A percentile compares a stretch with the other conserved stretches of the same genome.
Evolutionary conservation across 1,140 invertebrate genomes (phyloP).

Genomic region (Gryllus bimaculatus): DNA sequence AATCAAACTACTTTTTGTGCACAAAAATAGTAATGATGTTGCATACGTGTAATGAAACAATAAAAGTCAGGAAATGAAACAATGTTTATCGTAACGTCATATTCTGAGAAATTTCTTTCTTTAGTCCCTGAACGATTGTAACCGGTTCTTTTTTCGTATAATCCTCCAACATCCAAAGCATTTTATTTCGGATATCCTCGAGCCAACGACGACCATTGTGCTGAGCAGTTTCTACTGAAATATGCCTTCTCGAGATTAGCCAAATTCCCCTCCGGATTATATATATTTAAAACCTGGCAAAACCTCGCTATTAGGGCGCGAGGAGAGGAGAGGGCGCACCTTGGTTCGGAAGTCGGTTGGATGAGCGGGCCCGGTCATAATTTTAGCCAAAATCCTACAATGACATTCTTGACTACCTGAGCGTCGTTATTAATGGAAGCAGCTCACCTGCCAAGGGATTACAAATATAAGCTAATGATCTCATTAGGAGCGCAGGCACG

Average conservation of each 20-base stretch:
- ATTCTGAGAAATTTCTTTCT: too few relatives aligned
- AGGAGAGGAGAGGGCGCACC: not conserved
- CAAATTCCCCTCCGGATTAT: not conserved
- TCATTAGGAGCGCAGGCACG: not conserved
- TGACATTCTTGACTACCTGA: not conserved
- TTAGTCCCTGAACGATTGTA: too few relatives aligned
- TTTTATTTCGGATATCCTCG: too few relatives aligned
- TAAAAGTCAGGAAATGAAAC: too few relatives aligned
- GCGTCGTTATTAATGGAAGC: not conserved
- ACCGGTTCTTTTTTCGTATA: too few relatives aligned
- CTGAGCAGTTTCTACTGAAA: too few relatives aligned
- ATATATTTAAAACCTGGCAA: not conserved
- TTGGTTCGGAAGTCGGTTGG: not conserved
- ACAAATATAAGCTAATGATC: constrained; percentile 1
- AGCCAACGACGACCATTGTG: too few relatives aligned
- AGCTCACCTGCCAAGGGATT: not conserved
- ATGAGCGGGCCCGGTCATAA: not conserved
- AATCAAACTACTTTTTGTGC: too few relatives aligned
- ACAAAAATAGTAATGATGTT: too few relatives aligned
- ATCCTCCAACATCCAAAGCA: too few relatives aligned
- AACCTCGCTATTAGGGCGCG: not conserved
- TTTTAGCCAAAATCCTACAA: not conserved
- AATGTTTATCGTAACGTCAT: too few relatives aligned
- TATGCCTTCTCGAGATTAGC: not conserved
- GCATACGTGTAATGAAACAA: too few relatives aligned